These are phyloP conservation scores for Orthosia gracilis DNA, from an alignment of 2,888 invertebrate genomes.

Conservation along the genomic window DNA sequence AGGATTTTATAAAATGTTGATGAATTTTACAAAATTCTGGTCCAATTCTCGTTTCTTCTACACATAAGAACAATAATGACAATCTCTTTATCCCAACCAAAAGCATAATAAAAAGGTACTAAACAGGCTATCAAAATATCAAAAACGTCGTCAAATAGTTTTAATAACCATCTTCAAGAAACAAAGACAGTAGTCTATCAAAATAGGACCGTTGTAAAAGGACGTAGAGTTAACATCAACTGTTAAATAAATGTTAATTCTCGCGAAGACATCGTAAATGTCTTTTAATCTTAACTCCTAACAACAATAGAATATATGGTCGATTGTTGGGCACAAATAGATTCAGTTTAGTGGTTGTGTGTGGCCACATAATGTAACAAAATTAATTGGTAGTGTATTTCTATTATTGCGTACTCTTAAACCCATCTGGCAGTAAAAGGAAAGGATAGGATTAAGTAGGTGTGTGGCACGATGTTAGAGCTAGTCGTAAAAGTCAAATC, in stretches of 20 bases:
- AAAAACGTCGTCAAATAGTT: slow-evolving; percentile 24
- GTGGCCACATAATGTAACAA: slow-evolving; percentile 39
- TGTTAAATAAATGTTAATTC: slow-evolving; percentile 52
- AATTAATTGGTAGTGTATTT: slow-evolving; percentile 27
- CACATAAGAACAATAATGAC: not conserved
- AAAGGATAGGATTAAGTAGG: not conserved
- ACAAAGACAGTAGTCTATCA: slow-evolving; percentile 52
- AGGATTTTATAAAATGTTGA: too few species aligned
- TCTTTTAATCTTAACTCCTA: slow-evolving; percentile 51
- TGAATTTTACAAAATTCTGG: too few species aligned
- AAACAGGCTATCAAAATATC: slow-evolving; percentile 31
- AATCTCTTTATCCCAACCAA: not conserved
- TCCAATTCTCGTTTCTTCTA: too few species aligned
- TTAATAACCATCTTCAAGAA: slow-evolving; percentile 16
- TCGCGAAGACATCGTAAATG: slow-evolving; percentile 59
- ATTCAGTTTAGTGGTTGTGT: slow-evolving; percentile 17
- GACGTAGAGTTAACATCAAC: slow-evolving; percentile 51
- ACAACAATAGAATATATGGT: slow-evolving; percentile 28
- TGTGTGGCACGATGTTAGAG: not conserved
- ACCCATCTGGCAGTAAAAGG: slow-evolving; percentile 11
- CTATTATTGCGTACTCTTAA: slow-evolving; percentile 16
- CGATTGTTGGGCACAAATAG: slow-evolving; percentile 29
- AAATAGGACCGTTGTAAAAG: slow-evolving; percentile 55
- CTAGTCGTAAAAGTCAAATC: slow-evolving; percentile 19
- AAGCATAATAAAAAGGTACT: slow-evolving; percentile 22